phyloP scores from a whole-genome alignment of 2,797 vertebrate genomes.

The Dicrostonyx torquatus region DNA sequence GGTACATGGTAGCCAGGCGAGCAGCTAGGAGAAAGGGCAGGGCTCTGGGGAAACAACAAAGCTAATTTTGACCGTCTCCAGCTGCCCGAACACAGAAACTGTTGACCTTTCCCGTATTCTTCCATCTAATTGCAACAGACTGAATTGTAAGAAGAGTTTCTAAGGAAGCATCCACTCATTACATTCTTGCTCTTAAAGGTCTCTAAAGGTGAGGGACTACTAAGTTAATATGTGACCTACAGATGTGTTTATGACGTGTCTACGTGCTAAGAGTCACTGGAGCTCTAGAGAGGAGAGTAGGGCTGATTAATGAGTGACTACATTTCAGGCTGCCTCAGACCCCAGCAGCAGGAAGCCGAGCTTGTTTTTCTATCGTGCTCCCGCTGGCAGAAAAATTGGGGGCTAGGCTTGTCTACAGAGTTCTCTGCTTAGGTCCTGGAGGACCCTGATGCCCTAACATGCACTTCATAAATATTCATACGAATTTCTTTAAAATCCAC shows the following conservation, averaged over 20 bases:
- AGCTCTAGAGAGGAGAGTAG: background rate
- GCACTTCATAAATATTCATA: background rate
- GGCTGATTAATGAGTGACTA: background rate
- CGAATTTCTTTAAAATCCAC: background rate
- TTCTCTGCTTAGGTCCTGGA: background rate
- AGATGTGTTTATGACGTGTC: background rate
- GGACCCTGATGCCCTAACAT: background rate
- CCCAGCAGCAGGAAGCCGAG: background rate
- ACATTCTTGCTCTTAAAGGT: background rate
- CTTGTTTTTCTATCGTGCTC: background rate
- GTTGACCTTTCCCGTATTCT: background rate
- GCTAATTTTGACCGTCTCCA: background rate
- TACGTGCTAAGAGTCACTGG: background rate
- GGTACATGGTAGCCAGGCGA: background rate
- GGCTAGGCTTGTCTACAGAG: background rate
- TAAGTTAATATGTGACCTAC: conserved; percentile 14
- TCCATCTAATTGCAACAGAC: conserved; percentile 12
- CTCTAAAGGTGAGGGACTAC: background rate
- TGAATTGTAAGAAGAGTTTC: background rate
- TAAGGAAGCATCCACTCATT: background rate
- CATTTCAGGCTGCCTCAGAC: background rate
- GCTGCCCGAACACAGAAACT: background rate
- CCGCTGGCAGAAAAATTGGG: background rate
- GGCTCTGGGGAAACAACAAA: background rate
- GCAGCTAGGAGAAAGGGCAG: background rate